phyloP scores from a whole-genome alignment of 2,888 invertebrate genomes.

The Lithophane ornitopus region DNA sequence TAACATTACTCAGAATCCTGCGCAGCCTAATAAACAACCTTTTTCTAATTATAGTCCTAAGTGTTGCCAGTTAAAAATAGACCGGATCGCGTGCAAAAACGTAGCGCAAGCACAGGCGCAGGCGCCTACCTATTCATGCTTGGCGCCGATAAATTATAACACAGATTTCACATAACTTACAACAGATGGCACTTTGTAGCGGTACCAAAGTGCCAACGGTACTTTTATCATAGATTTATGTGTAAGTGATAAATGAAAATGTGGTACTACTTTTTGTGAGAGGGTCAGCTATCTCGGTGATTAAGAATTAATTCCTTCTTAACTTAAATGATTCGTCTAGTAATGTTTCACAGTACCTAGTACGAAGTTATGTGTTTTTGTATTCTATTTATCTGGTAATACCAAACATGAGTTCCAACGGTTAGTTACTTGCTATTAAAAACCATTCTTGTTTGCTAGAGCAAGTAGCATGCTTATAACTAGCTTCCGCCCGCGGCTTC shows the following conservation, averaged over 20 bases:
- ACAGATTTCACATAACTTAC: conserved; percentile 57
- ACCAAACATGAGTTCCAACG: not conserved
- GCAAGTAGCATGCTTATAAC: too few species aligned
- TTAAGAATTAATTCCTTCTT: conserved; percentile 25
- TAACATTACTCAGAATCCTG: conserved; percentile 26
- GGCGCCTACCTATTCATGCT: conserved; percentile 45
- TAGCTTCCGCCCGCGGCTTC: too few species aligned
- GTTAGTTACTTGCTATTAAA: not conserved
- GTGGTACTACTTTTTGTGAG: conserved; percentile 34
- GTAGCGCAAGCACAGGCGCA: conserved; percentile 20
- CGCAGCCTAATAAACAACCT: conserved; percentile 41
- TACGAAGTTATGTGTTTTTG: not conserved
- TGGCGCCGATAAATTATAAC: conserved; percentile 59
- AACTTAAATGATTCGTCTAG: not conserved
- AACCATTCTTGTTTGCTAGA: too few species aligned
- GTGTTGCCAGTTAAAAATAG: conserved; percentile 62
- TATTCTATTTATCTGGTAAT: not conserved
- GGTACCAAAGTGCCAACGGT: conserved; percentile 58
- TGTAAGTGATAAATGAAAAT: conserved; percentile 45
- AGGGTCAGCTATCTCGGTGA: conserved; percentile 7
- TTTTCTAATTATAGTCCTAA: conserved; percentile 62
- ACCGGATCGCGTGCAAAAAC: conserved; percentile 64
- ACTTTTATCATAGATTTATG: conserved; percentile 59
- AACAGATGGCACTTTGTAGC: conserved; percentile 55
- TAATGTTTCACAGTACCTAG: conserved; percentile 1